Conservation (phyloP, 37 sponge, comb jelly and placozoan species). For the Petrosia ficiformis region DNA sequence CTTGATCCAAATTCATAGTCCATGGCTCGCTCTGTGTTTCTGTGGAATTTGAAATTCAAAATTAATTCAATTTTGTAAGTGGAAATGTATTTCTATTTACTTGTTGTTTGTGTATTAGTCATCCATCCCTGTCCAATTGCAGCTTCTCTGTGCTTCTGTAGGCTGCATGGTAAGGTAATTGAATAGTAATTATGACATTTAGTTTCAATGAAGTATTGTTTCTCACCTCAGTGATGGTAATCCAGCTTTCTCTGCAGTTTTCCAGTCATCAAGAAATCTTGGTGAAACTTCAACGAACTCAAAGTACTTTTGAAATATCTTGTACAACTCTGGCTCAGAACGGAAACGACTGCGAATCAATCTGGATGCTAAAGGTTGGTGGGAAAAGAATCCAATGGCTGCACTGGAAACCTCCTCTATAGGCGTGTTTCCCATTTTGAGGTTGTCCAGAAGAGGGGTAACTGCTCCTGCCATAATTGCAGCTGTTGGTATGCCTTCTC, state of each 20-base stretch:
- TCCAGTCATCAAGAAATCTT: constrained; percentile 55
- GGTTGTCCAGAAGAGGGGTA: constrained; percentile 47
- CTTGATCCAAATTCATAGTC: too few species aligned
- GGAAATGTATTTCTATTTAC: too few species aligned
- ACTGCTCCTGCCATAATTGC: constrained; percentile 72
- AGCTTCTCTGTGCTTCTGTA: not conserved
- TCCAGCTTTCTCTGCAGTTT: constrained; percentile 18
- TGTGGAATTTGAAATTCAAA: too few species aligned
- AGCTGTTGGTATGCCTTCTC: constrained; percentile 56
- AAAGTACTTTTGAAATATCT: constrained; percentile 32
- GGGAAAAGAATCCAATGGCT: constrained; percentile 80
- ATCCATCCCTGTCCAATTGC: not conserved
- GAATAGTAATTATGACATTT: not conserved
- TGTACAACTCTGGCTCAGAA: constrained; percentile 55
- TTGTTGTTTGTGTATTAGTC: too few species aligned
- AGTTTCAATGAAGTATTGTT: not conserved
- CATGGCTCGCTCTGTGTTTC: too few species aligned
- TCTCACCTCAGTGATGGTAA: constrained; percentile 59
- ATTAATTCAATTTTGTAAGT: too few species aligned
- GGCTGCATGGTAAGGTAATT: not conserved
- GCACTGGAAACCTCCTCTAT: constrained; percentile 50
- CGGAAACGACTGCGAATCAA: constrained; percentile 61
- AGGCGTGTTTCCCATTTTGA: constrained; percentile 33
- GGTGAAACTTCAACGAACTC: constrained; percentile 28
- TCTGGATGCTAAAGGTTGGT: constrained; percentile 52